A percentile compares a stretch with the other conserved stretches of the same genome.
These are phyloP conservation scores for Motacilla alba DNA, from an alignment of 2,113 vertebrate species.

Conservation along the genomic window DNA sequence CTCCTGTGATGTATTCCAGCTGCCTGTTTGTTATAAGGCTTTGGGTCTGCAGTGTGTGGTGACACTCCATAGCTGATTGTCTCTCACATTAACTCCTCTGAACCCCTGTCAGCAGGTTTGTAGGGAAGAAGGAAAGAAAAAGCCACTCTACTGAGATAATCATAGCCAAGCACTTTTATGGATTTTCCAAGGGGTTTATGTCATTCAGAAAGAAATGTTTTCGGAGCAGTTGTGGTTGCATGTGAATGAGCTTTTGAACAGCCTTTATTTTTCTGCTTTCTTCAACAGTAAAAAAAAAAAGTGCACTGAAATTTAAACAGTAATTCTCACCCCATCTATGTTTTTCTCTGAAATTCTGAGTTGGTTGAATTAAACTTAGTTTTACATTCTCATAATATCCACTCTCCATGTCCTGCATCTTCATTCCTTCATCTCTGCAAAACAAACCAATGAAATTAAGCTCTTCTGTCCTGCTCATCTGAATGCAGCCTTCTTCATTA, in stretches of 20 bases:
- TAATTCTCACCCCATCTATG: background rate
- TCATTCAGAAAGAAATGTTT: background rate
- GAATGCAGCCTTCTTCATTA: background rate
- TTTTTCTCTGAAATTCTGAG: background rate
- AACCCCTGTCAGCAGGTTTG: background rate
- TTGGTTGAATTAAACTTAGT: background rate
- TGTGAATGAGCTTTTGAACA: background rate
- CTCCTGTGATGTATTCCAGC: background rate
- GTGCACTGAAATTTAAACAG: background rate
- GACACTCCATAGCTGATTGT: background rate
- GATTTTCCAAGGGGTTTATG: background rate
- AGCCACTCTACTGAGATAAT: background rate
- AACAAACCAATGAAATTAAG: background rate
- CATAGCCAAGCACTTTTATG: background rate
- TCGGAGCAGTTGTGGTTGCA: background rate
- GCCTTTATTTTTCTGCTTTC: background rate
- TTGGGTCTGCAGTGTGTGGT: background rate
- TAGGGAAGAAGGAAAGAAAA: background rate
- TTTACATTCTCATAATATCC: background rate
- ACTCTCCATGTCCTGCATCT: background rate
- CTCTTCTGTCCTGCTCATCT: background rate
- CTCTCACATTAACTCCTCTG: background rate
- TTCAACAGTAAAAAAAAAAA: background rate
- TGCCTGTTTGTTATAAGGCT: background rate
- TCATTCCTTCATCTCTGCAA: background rate